phyloP scores from a whole-genome alignment of 2,113 vertebrate genomes.

The Cyanoliseus patagonus region DNA sequence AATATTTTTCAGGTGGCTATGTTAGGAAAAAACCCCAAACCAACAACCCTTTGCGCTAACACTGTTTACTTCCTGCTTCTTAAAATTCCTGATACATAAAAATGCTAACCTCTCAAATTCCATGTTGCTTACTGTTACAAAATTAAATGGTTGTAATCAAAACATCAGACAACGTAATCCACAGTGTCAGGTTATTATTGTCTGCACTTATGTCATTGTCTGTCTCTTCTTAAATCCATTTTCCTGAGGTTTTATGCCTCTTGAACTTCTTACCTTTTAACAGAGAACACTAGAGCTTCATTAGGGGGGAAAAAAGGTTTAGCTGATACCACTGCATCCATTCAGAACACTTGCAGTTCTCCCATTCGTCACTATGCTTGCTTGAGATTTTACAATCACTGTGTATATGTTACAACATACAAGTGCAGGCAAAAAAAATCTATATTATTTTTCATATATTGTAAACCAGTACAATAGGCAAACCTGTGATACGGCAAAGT shows the following conservation, averaged over 20 bases:
- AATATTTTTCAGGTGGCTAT: constrained; percentile 66
- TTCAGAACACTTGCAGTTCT: not conserved
- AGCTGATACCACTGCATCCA: constrained; percentile 44
- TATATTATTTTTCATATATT: constrained; percentile 59
- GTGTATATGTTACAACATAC: constrained; percentile 64
- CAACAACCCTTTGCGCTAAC: constrained; percentile 64
- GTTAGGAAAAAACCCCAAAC: constrained; percentile 30
- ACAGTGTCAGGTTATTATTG: constrained; percentile 22
- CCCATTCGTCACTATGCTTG: not conserved
- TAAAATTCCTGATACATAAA: constrained; percentile 64
- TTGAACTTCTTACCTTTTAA: constrained; percentile 48
- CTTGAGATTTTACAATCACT: constrained; percentile 65
- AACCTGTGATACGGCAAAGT: constrained; percentile 65
- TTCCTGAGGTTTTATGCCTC: constrained; percentile 14
- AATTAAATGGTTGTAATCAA: constrained; percentile 45
- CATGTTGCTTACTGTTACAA: constrained; percentile 53
- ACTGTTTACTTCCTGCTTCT: constrained; percentile 58
- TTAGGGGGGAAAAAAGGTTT: not conserved
- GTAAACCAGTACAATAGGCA: constrained; percentile 77
- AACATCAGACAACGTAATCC: constrained; percentile 34
- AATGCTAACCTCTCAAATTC: constrained; percentile 64
- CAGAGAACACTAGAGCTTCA: constrained; percentile 16
- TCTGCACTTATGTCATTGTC: constrained; percentile 19
- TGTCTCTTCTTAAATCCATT: not conserved
- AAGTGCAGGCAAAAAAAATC: constrained; percentile 70